Base-by-base conservation (phyloP, 30 jellyfish, hydroid and myxozoan species). In the Sanderia malayensis region DNA sequence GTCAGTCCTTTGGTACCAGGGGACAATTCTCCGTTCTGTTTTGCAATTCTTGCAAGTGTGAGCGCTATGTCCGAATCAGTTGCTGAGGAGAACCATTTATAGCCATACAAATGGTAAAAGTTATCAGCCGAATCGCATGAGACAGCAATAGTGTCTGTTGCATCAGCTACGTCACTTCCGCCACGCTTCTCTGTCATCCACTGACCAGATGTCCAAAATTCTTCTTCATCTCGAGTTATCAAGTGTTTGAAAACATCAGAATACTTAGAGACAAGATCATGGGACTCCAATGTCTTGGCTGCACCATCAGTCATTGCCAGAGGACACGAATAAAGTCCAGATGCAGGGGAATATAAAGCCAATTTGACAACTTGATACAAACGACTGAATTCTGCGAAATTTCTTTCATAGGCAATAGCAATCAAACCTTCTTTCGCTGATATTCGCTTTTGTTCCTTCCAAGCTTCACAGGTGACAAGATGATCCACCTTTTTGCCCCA, bases 261-360 rank as follows among this genome's bases (percentile, higher is more conserved):
- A 41, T 73, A 71, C 3, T 78, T 18, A 37, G 73, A 71, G 1
- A 49, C 17, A 31, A 78, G 71, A 53, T n/a, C 80, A 71, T 64
- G 64, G 31, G 88, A 82, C 85, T 81, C 88, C 4, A 89, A 18
- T 3, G 88, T 81, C 46, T 67, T 66, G n/a, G 97, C 97, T 44
- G 97, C 97, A 10, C 97, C 97, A 82, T 89, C 97, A 1, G 97
- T 89, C 97, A 89, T 89, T 53, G 97, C 97, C 71, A 89, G 70
- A 0, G 97, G 97, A 76, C 97, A 89, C 25, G 97, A 89, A 46
- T 74, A 89, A 34, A 89, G 70, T 15, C 97, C 97, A 33, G 95
- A 81, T 4, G 94, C 70, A 19, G 97, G 89, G 18, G 93, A 67
- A 61, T 64, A 89, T 62, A 89, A 26, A 49, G 29, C 74, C 73